Evolutionary conservation across 2,113 vertebrate species (phyloP).

Genomic region (Oostethus manadensis): DNA sequence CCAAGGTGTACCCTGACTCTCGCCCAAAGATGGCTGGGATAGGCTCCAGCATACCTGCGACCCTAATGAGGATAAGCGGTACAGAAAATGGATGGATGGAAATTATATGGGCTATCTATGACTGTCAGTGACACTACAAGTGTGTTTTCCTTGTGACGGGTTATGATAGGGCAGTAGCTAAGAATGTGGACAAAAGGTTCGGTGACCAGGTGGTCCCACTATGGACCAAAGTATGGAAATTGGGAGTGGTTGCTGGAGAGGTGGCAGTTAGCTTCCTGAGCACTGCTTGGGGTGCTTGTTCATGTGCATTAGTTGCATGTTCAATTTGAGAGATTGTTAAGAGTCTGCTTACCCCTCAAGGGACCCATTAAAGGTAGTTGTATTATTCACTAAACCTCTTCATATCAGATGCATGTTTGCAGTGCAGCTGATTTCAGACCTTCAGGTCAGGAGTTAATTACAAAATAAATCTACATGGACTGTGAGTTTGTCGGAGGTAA

Average conservation of each 20-base stretch:
- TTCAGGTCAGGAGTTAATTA: slow-evolving; percentile 8
- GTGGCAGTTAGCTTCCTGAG: background rate
- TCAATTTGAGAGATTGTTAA: background rate
- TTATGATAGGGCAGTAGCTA: background rate
- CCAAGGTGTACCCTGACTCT: too few species aligned
- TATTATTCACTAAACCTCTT: background rate
- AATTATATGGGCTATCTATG: background rate
- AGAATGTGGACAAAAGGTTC: background rate
- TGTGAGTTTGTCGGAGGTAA: background rate
- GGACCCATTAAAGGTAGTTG: background rate
- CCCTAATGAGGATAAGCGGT: too few species aligned
- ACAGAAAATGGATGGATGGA: too few species aligned
- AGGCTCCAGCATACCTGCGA: too few species aligned
- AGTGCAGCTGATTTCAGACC: background rate
- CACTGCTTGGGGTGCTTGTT: background rate
- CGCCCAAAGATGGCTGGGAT: too few species aligned
- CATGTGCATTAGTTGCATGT: background rate
- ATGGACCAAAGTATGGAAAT: background rate
- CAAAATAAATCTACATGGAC: background rate
- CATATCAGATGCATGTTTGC: background rate
- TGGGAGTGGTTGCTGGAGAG: background rate
- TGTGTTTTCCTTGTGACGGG: background rate
- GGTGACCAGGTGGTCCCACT: background rate
- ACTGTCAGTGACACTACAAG: background rate
- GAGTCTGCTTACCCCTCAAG: background rate